Percentiles rank a stretch among this genome's conserved stretches.
phyloP scores from a whole-genome alignment of 2,797 vertebrate species.

The Aulostomus chinensis region DNA sequence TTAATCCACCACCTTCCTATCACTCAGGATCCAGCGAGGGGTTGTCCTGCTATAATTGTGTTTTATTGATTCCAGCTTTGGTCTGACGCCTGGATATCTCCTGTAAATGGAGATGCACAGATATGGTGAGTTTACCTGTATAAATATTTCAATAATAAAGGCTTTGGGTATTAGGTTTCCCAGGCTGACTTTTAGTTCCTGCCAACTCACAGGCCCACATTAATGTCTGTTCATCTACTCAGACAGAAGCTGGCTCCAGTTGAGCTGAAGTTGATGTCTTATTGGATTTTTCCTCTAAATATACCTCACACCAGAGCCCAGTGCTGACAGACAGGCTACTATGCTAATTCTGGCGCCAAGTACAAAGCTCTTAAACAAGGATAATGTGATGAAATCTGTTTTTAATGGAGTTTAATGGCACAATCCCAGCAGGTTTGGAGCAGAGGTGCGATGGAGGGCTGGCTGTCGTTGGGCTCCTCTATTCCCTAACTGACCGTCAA shows the following conservation, averaged over 20 bases:
- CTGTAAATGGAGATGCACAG: constrained; percentile 69
- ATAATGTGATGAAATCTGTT: constrained; percentile 67
- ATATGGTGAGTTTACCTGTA: constrained; percentile 70
- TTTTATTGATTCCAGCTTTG: constrained; percentile 75
- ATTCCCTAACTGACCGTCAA: no score
- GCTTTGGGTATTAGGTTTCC: constrained; percentile 48
- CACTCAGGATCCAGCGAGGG: constrained; percentile 54
- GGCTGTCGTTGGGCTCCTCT: no score
- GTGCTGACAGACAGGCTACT: no score
- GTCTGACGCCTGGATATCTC: constrained; percentile 58
- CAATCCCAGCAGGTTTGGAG: constrained; percentile 48
- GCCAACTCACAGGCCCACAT: no score
- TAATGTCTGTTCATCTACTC: constrained; percentile 20
- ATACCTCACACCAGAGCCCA: constrained; percentile 53
- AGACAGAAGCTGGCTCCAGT: constrained; percentile 33
- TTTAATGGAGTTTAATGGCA: constrained; percentile 54
- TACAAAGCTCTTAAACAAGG: constrained; percentile 49
- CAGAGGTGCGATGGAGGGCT: constrained; percentile 43
- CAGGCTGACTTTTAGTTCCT: constrained; percentile 49
- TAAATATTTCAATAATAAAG: constrained; percentile 75
- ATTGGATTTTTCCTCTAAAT: constrained; percentile 65
- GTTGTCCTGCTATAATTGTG: constrained; percentile 71
- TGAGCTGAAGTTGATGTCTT: constrained; percentile 49
- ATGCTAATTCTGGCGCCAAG: constrained; percentile 49
- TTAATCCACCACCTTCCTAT: constrained; percentile 67